Base-by-base conservation (phyloP, 2,888 invertebrate species). In the Calephelis perditalis region DNA sequence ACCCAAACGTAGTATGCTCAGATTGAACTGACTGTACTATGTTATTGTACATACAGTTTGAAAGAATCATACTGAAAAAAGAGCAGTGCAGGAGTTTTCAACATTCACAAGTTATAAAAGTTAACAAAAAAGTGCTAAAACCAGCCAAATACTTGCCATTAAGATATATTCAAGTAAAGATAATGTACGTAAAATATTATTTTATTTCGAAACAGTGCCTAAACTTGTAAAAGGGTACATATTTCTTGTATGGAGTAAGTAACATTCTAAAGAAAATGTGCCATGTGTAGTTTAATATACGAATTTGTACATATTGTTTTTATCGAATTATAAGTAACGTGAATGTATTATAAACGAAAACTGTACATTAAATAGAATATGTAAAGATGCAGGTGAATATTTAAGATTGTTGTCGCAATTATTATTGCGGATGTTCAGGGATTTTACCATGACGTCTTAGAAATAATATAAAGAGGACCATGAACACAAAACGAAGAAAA, bases 231-330 rank as follows among this genome's bases (percentile, higher is more conserved):
- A 69, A 76, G 77, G 85, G 82, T 83, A 84, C 83, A 80, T 84
- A 82, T 82, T 82, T 83, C 79, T 79, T 75, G 76, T 76, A 75
- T 76, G 72, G 63, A 62, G 72, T 75, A 78, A 78, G 74, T 69
- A 74, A 70, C 81, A 78, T 85, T 84, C 77, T 79, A 76, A 81
- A 81, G 82, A 79, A 84, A 84, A 83, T 76, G 86, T 88, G 88
- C 87, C 88, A 89, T 88, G 75, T 67, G 66, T 78, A 79, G 71
- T 66, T 64, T 77, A 62, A 68, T 78, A 26, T 26, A 74, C 70
- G 80, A 81, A 79, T 72, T 77, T 89, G 86, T 88, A 87, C 72
- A 87, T 67, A 72, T 70, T 78, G 78, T 82, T 82, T 81, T 78
- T 79, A 78, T 26, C 26, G 26, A 26, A 26, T 77, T 76, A 73